A percentile compares a stretch with the other conserved stretches of the same genome.
Conservation (phyloP, 2,797 vertebrate species). For the Tadarida brasiliensis region DNA sequence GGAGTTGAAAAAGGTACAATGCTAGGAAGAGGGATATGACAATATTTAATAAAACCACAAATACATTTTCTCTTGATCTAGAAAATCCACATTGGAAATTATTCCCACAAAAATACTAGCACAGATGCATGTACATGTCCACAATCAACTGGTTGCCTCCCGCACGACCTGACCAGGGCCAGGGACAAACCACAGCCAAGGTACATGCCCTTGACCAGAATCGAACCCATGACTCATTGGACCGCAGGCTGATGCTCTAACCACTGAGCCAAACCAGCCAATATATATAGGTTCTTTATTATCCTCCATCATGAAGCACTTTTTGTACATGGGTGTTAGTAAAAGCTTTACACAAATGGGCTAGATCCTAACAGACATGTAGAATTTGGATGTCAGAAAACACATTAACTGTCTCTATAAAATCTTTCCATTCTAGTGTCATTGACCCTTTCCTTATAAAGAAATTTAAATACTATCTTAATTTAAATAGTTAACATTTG, state of each 20-base stretch:
- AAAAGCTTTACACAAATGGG: neutral
- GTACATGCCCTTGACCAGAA: too few relatives aligned
- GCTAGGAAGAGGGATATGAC: neutral
- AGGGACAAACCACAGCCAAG: too few relatives aligned
- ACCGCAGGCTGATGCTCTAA: too few relatives aligned
- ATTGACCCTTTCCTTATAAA: neutral
- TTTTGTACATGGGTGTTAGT: neutral
- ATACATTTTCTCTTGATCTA: slow-evolving; percentile 13
- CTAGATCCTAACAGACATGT: neutral
- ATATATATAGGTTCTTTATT: neutral
- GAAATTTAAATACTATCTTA: neutral
- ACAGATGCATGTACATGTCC: neutral
- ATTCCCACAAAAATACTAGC: neutral
- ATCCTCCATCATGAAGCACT: neutral
- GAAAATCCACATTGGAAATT: neutral
- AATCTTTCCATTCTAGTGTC: neutral
- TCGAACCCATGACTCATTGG: too few relatives aligned
- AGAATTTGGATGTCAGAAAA: neutral
- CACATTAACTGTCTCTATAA: neutral
- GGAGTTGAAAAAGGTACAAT: neutral
- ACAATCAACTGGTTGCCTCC: too few relatives aligned
- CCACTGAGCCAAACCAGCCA: too few relatives aligned
- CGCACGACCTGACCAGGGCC: too few relatives aligned
- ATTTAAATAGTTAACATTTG: neutral
- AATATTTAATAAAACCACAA: neutral